Evolutionary conservation across 2,888 invertebrate genomes (phyloP), one percentile per base, ranked within the genome.

Genomic region (Leptodirus hochenwartii): DNA sequence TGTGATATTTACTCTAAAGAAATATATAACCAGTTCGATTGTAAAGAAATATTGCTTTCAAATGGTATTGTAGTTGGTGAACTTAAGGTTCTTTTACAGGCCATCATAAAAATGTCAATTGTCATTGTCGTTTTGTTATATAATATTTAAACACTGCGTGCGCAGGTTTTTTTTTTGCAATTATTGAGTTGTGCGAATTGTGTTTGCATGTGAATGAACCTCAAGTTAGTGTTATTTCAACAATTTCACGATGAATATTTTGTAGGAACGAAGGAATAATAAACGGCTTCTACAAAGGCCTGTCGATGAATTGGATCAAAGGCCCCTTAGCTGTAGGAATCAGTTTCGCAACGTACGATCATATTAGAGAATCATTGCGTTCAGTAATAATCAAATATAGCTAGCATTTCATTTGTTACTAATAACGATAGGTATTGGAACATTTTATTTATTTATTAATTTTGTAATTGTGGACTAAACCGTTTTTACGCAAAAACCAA

Each of bases 281-380:
- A 50, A 66, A 72, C 29, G 96, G 96, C 0, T 79, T 95, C 53
- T 98, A 85, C 65, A 98, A 98, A 57, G 98, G 98, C 0, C 68
- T 98, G n/a, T 88, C 87, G 43, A 90, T 99, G 90, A 99, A 98
- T 59, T 98, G 95, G 93, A 77, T 98, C 30, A 85, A 85, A 52
- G 85, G 85, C 0, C 85, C 85, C 5, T 74, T 84, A 29, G 80
- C 84, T 1, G 84, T 82, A 6, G 96, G 96, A 33, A 88, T 96
- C 45, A 93, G 93, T 45, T 98, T 95, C 60, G 82, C 90, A 3
- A 84, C 87, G 0, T 93, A 93, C 56, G 95, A 98, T 55, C 61
- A 66, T 24, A 69, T 79, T 34, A 73, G 72, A 40, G 64, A 68
- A 31, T 51, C 62, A 5, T 56, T 79, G 15, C 54, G 73, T 38